Conservation (phyloP, 2,888 invertebrate genomes). For the Dendrolimus houi region DNA sequence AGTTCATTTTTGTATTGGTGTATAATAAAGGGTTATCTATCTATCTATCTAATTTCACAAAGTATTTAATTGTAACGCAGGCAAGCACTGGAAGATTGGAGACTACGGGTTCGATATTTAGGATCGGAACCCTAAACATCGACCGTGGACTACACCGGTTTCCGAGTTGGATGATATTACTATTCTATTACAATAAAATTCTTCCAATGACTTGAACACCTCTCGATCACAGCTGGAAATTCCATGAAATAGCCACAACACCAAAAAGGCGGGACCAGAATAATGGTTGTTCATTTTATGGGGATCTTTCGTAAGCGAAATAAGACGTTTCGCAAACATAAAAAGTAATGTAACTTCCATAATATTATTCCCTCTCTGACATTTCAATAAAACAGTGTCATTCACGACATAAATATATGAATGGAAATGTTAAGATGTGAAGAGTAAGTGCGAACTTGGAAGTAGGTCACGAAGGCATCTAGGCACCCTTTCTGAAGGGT, state of each 20-base stretch:
- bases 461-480: slow-evolving; percentile 46
- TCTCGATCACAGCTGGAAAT: too few species aligned
- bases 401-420: not conserved
- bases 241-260: not conserved
- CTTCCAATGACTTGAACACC: too few species aligned
- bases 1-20: too few species aligned
- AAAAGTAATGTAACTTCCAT: not conserved
- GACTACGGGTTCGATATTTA: too few species aligned
- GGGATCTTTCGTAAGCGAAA: not conserved
- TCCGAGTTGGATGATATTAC: too few species aligned
- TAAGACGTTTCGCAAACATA: not conserved
- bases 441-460: slow-evolving; percentile 37
- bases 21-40: too few species aligned
- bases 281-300: not conserved
- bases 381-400: not conserved
- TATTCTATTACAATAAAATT: too few species aligned
- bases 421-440: slow-evolving; percentile 20
- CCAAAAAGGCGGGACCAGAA: not conserved
- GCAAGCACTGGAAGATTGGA: too few species aligned
- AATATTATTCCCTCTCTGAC: not conserved
- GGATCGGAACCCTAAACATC: too few species aligned
- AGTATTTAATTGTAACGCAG: too few species aligned
- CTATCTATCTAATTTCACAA: too few species aligned
- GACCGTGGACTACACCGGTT: too few species aligned
- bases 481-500: slow-evolving; percentile 21